phyloP scores from a whole-genome alignment of 2,797 vertebrate genomes.

The Leptodactylus fallax region DNA sequence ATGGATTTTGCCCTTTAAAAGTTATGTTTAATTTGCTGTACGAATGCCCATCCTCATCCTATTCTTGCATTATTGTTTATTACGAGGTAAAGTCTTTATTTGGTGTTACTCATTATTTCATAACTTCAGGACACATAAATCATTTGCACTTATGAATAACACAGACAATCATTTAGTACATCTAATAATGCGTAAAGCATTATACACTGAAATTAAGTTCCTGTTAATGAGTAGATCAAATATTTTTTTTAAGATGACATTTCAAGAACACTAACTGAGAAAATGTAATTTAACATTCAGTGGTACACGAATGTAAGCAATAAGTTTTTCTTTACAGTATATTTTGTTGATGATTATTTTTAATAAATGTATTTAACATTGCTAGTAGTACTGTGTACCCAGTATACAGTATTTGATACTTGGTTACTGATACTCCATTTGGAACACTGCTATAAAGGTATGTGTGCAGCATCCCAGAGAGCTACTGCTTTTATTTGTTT shows the following conservation, averaged over 20 bases:
- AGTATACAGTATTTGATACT: too few species aligned
- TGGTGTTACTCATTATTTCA: slow-evolving; percentile 22
- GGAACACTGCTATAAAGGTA: too few species aligned
- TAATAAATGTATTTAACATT: too few species aligned
- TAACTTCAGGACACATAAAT: neutral
- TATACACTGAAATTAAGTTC: neutral
- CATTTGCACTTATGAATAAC: neutral
- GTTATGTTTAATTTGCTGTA: slow-evolving; percentile 54
- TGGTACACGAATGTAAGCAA: too few species aligned
- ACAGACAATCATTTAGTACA: slow-evolving; percentile 2
- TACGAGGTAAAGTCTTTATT: slow-evolving; percentile 14
- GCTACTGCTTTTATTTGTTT: too few species aligned
- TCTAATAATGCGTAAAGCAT: neutral
- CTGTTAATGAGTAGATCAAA: neutral
- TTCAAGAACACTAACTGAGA: too few species aligned
- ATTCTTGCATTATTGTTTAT: slow-evolving; percentile 46
- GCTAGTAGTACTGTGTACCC: too few species aligned
- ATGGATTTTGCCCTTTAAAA: slow-evolving; percentile 62
- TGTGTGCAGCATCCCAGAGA: too few species aligned
- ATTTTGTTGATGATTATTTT: too few species aligned
- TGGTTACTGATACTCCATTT: too few species aligned
- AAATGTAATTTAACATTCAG: too few species aligned
- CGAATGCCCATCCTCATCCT: slow-evolving; percentile 21
- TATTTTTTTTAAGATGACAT: neutral
- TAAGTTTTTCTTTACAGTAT: too few species aligned